A percentile compares a stretch with the other conserved stretches of the same genome.
These are phyloP conservation scores for Diarsia mendica DNA, from an alignment of 2,888 invertebrate species.

Conservation along the genomic window DNA sequence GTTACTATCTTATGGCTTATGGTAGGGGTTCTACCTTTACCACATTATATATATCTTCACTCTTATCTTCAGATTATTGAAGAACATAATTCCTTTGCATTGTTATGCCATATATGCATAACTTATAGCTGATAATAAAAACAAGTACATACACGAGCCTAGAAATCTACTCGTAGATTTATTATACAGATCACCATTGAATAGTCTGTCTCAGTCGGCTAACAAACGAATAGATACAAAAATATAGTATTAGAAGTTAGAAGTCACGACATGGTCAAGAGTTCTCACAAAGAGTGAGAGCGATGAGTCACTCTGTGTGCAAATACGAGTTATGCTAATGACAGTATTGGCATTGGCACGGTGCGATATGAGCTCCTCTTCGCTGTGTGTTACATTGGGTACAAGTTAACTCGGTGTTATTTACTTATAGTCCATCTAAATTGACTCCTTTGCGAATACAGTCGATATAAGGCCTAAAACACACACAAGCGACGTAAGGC, in stretches of 20 bases:
- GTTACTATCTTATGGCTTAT: too few relatives aligned
- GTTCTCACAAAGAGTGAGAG: slow-evolving; percentile 36
- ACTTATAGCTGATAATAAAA: neutral
- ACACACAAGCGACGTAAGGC: too few relatives aligned
- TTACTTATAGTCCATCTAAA: neutral
- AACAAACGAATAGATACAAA: neutral
- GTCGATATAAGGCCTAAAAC: too few relatives aligned
- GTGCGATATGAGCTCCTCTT: slow-evolving; percentile 29
- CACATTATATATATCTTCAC: neutral
- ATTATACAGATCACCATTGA: neutral
- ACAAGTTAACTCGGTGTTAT: slow-evolving; percentile 1
- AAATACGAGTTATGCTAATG: slow-evolving; percentile 76
- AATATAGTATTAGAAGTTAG: neutral
- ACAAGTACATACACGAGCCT: neutral
- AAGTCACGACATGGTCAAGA: neutral
- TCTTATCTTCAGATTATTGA: neutral
- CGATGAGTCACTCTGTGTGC: slow-evolving; percentile 60
- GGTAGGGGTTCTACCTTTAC: neutral
- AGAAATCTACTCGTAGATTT: neutral
- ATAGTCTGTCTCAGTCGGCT: neutral
- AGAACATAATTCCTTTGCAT: neutral
- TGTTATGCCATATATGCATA: neutral
- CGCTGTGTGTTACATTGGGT: slow-evolving; percentile 6
- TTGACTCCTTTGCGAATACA: neutral
- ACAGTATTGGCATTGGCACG: slow-evolving; percentile 36